These are phyloP conservation scores for Beris chalybata DNA, from an alignment of 2,888 invertebrate genomes.

Conservation along the genomic window DNA sequence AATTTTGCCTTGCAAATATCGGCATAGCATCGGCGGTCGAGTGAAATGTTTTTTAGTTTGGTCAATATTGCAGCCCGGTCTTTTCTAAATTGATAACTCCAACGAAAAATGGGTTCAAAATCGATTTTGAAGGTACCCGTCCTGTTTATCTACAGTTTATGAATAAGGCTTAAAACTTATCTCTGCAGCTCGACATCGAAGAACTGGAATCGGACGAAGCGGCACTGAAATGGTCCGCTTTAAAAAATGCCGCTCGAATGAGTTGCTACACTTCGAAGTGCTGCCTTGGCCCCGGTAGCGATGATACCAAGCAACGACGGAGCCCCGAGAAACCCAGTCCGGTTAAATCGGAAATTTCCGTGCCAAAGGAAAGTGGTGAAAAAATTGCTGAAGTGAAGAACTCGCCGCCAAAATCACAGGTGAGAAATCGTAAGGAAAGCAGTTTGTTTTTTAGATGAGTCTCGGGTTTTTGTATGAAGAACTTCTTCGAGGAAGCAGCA, in stretches of 20 bases:
- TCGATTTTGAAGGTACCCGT: slow-evolving; percentile 8
- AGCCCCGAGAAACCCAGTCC: not conserved
- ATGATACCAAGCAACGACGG: not conserved
- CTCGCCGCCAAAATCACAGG: not conserved
- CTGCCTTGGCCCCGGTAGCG: slow-evolving; percentile 1
- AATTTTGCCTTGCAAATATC: too few species aligned
- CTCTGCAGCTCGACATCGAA: slow-evolving; percentile 13
- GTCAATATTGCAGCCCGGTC: too few species aligned
- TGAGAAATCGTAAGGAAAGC: not conserved
- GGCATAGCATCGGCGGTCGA: too few species aligned
- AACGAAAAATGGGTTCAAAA: not conserved
- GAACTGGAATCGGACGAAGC: slow-evolving; percentile 22
- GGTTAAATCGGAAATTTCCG: not conserved
- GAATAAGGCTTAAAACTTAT: too few species aligned
- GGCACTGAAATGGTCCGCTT: slow-evolving; percentile 25
- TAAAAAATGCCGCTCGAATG: slow-evolving; percentile 23
- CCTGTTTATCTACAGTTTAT: too few species aligned
- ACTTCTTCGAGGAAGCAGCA: too few species aligned
- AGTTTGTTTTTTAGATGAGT: too few species aligned
- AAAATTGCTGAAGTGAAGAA: not conserved
- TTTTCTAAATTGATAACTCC: too few species aligned
- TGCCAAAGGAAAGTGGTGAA: not conserved
- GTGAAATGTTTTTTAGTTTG: too few species aligned
- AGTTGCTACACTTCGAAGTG: not conserved
- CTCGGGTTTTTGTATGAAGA: too few species aligned